Evolutionary conservation across 2,888 invertebrate species (phyloP), one percentile per base, ranked within the genome.

Genomic region (Mechanitis mazaeus): DNA sequence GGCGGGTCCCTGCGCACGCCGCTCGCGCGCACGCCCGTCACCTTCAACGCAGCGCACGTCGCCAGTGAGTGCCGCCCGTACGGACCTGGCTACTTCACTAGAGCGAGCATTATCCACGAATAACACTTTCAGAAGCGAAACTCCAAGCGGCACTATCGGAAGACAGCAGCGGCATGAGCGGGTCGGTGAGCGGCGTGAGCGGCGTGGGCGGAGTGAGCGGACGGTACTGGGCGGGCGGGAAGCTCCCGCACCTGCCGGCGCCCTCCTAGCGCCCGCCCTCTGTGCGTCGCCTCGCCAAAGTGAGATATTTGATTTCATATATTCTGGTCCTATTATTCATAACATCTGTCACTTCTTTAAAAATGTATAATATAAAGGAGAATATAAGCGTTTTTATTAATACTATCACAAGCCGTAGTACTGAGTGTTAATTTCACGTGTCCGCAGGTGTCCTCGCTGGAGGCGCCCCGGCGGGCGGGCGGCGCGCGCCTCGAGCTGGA

Each of bases 191-290:
- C 67, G 71, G 71, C 64, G 72, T 75, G 73, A 80, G 83, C 72
- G 79, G 77, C 64, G 76, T 67, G 71, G 77, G 68, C 68, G 74
- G 68, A 67, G 20, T 20, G 20, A 68, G 69, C 72, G 74, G 68
- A 67, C 77, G 84, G 60, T 86, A 83, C 79, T 86, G 86, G 85
- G 76, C 80, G 76, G 78, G 75, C 79, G 89, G 79, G 84, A 92
- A 81, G 88, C 87, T 79, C 86, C 91, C 79, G 80, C 91, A 79
- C 83, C 86, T 86, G 75, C 87, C 87, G 79, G 89, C 87, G 73
- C 87, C 90, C 76, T 91, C 91, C 89, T 87, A 89, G 87, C 89
- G 86, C 79, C 84, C 87, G 85, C 86, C 84, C 60, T 78, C 79
- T 74, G 79, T 81, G 71, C 85, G 86, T 74, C 87, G 85, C 71